These are phyloP conservation scores for Hydroisotoma schaefferi DNA, from an alignment of 2,888 invertebrate species.

Conservation along the genomic window DNA sequence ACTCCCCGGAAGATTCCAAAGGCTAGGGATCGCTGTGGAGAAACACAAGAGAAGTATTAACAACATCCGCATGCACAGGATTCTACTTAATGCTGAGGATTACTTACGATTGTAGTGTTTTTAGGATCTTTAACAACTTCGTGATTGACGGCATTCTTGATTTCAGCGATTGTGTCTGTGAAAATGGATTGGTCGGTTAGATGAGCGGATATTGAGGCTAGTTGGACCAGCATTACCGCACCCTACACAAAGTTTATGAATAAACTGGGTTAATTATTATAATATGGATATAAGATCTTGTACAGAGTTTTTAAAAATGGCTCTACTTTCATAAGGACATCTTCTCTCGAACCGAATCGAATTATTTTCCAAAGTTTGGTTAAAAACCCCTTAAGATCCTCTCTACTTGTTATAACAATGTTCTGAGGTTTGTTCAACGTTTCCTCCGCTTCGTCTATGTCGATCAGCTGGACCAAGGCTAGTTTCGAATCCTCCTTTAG, in stretches of 20 bases:
- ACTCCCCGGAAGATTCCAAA: slow-evolving; percentile 35
- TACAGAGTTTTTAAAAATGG: too few species aligned
- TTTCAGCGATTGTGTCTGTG: slow-evolving; percentile 10
- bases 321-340: slow-evolving; percentile 28
- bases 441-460: neutral
- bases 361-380: slow-evolving; percentile 26
- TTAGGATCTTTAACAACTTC: slow-evolving; percentile 35
- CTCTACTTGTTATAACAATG: slow-evolving; percentile 6
- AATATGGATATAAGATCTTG: too few species aligned
- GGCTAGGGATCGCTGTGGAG: slow-evolving; percentile 30
- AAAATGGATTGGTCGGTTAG: slow-evolving; percentile 22
- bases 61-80: too few species aligned
- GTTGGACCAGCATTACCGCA: slow-evolving; percentile 20
- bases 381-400: slow-evolving; percentile 16
- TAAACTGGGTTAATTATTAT: too few species aligned
- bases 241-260: slow-evolving; percentile 20
- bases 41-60: too few species aligned
- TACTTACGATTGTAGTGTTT: slow-evolving; percentile 27
- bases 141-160: slow-evolving; percentile 26
- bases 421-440: neutral
- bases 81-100: too few species aligned
- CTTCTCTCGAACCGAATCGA: slow-evolving; percentile 22
- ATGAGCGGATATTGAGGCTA: slow-evolving; percentile 22
- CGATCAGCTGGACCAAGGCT: slow-evolving; percentile 6
- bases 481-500: slow-evolving; percentile 20